Conservation (phyloP, 2,113 vertebrate species). For the Pan troglodytes region NHGRI_mPanTro3-v2.1_pri NC_072419.2:29100001-29100500, state of each 20-base stretch:
- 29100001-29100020: background rate
- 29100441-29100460: background rate
- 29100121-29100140: background rate
- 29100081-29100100: background rate
- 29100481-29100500: background rate
- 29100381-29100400: background rate
- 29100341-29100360: background rate
- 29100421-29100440: constrained; percentile 12
- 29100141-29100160: background rate
- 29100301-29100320: background rate
- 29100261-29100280: background rate
- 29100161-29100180: background rate
- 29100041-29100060: background rate
- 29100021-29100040: background rate
- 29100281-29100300: background rate
- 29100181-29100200: background rate
- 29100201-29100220: background rate
- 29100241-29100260: background rate
- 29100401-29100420: background rate
- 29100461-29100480: background rate
- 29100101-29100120: background rate
- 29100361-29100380: background rate
- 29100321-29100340: background rate
- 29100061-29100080: background rate
- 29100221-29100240: background rate